These are phyloP conservation scores for Phymorhynchus buccinoides DNA, from an alignment of 1,140 invertebrate genomes.

Conservation along the genomic window DNA sequence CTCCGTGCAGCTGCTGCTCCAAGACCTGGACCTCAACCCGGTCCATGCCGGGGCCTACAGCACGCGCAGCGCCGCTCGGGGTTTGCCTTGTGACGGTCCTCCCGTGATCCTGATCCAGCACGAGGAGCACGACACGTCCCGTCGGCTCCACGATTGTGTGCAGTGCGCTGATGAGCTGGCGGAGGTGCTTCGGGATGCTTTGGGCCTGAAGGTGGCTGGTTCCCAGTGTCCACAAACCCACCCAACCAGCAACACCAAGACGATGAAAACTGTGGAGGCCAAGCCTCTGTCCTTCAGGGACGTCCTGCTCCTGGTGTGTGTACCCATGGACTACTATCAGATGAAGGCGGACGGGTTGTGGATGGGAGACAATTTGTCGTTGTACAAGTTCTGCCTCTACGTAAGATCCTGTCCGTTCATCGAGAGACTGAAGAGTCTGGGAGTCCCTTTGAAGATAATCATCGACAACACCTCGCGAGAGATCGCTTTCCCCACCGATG, in stretches of 20 bases:
- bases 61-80: slow-evolving; percentile 27
- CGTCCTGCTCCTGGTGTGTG: slow-evolving; percentile 20
- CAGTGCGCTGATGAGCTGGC: slow-evolving; percentile 28
- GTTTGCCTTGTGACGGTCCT: slow-evolving; percentile 34
- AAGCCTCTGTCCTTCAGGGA: slow-evolving; percentile 19
- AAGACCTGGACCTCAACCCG: slow-evolving; percentile 31
- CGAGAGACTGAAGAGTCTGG: neutral
- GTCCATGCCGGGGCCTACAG: neutral
- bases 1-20: slow-evolving; percentile 34
- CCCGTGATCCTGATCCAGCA: slow-evolving; percentile 26
- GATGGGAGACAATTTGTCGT: neutral
- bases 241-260: neutral
- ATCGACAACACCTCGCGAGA: slow-evolving; percentile 29
- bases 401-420: neutral
- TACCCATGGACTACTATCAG: slow-evolving; percentile 14
- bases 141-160: neutral
- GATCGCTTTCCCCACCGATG: slow-evolving; percentile 6
- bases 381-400: slow-evolving; percentile 8
- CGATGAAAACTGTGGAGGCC: neutral
- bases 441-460: neutral
- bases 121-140: neutral
- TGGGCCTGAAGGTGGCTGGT: neutral
- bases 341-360: neutral
- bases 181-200: neutral
- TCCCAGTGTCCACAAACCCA: neutral